These are phyloP conservation scores for Anarsia innoxiella DNA, from an alignment of 2,888 invertebrate genomes.

Conservation along the genomic window DNA sequence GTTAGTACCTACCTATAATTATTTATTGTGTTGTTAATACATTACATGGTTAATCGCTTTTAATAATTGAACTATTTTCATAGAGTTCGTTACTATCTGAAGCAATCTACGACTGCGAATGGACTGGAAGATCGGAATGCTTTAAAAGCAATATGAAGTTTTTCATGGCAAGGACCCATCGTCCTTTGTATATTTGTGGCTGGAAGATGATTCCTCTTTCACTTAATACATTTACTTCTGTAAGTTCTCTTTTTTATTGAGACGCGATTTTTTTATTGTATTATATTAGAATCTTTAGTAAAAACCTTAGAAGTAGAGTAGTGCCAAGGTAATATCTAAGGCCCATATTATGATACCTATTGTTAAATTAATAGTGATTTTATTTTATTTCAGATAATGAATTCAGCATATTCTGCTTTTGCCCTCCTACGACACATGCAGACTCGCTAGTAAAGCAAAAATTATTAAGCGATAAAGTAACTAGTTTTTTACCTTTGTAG, in stretches of 20 bases:
- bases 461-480: too few species aligned
- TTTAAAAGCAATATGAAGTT: constrained; percentile 48
- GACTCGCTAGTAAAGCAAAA: constrained; percentile 22
- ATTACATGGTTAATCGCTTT: too few species aligned
- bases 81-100: constrained; percentile 42
- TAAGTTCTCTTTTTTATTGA: constrained; percentile 26
- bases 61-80: constrained; percentile 12
- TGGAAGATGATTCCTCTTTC: constrained; percentile 53
- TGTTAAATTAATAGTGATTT: too few species aligned
- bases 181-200: constrained; percentile 42
- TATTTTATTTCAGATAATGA: constrained; percentile 49
- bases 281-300: too few species aligned
- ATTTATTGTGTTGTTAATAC: neutral
- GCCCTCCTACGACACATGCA: constrained; percentile 51
- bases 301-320: too few species aligned
- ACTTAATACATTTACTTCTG: constrained; percentile 48
- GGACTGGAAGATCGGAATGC: constrained; percentile 36
- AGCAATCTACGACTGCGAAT: constrained; percentile 46
- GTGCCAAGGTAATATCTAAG: too few species aligned
- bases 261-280: too few species aligned
- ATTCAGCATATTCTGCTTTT: constrained; percentile 53
- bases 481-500: too few species aligned
- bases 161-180: constrained; percentile 42
- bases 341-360: too few species aligned
- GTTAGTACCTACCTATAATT: constrained; percentile 26